Conservation (phyloP, 2,113 vertebrate genomes). For the Sigmodon hispidus region DNA sequence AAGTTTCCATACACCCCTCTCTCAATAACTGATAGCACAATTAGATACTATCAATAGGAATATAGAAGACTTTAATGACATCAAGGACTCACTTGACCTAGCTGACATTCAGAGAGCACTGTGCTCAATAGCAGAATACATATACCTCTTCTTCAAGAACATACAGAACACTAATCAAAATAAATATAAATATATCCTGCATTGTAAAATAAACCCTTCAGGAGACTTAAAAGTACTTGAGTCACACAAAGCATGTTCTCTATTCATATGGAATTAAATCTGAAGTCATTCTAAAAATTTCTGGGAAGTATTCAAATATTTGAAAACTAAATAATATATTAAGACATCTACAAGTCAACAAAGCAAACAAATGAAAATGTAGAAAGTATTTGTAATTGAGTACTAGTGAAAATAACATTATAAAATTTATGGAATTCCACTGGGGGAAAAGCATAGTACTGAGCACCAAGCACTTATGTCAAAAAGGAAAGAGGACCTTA, state of each 20-base stretch:
- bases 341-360: neutral
- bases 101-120: neutral
- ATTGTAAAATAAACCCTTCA: neutral
- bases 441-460: neutral
- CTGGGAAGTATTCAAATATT: slow-evolving; percentile 9
- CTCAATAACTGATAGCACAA: neutral
- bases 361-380: neutral
- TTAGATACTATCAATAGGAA: neutral
- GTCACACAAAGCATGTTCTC: neutral
- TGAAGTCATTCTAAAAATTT: neutral
- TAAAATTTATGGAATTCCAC: neutral
- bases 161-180: neutral
- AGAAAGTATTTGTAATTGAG: neutral
- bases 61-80: neutral
- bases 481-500: neutral
- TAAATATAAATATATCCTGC: neutral
- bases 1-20: neutral
- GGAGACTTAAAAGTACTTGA: neutral
- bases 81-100: neutral
- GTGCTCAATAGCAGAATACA: neutral
- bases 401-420: neutral
- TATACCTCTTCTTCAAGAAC: neutral
- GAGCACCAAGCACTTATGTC: neutral
- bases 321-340: neutral
- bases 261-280: neutral